Evolutionary conservation across 2,888 invertebrate species (phyloP).

Genomic region (Melanargia galathea): DNA sequence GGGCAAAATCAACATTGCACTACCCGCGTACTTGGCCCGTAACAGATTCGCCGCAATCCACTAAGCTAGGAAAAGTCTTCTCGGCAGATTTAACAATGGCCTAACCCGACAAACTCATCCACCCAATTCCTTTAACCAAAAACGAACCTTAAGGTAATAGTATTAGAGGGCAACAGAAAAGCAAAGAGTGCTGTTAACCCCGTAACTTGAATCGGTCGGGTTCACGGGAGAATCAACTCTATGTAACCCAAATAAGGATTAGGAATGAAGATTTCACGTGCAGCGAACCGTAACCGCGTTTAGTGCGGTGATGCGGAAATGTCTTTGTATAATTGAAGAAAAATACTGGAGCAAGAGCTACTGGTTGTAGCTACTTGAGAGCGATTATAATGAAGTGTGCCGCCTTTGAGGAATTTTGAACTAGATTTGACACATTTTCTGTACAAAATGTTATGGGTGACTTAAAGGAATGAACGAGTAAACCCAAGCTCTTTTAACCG

Average conservation of each 20-base stretch:
- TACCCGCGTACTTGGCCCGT: background rate
- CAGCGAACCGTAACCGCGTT: slow-evolving; percentile 34
- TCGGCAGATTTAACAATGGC: slow-evolving; percentile 41
- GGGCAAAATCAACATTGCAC: background rate
- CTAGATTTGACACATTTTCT: too few relatives aligned
- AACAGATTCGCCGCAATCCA: slow-evolving; percentile 38
- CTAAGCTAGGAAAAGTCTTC: slow-evolving; percentile 38
- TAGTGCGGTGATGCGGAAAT: slow-evolving; percentile 40
- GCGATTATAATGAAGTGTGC: background rate
- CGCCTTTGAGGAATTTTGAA: background rate
- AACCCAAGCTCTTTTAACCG: too few relatives aligned
- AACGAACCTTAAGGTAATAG: background rate
- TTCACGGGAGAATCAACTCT: slow-evolving; percentile 31
- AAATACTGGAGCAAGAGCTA: slow-evolving; percentile 34
- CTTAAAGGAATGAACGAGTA: too few relatives aligned
- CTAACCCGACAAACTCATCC: slow-evolving; percentile 24
- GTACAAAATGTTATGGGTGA: too few relatives aligned
- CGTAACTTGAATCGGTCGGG: slow-evolving; percentile 30
- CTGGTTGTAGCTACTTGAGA: slow-evolving; percentile 13
- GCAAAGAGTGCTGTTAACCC: slow-evolving; percentile 33
- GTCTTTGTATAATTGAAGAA: slow-evolving; percentile 41
- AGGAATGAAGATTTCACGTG: slow-evolving; percentile 20
- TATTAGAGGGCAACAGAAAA: background rate
- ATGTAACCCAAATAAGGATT: slow-evolving; percentile 31
- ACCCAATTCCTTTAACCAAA: background rate